Percentiles rank a stretch among this genome's conserved stretches.
These are phyloP conservation scores for Himalopsyche kuldschensis DNA, from an alignment of 2,888 invertebrate genomes.

Conservation along the genomic window DNA sequence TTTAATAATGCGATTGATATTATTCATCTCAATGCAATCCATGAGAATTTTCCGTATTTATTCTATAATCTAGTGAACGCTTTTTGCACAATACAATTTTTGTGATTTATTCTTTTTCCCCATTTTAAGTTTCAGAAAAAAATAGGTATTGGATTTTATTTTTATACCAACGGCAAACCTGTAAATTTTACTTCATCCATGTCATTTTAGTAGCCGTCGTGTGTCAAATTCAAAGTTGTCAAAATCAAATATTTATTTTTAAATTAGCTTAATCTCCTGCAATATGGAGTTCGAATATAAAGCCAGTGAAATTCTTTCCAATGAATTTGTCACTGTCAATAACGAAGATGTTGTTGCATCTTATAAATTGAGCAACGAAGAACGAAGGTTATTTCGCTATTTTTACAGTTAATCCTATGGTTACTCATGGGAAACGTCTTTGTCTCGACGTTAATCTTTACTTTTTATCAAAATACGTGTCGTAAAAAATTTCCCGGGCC, in stretches of 20 bases:
- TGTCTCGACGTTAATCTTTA: not conserved
- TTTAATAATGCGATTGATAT: too few species aligned
- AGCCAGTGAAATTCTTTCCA: slow-evolving; percentile 4
- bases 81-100: too few species aligned
- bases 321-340: slow-evolving; percentile 20
- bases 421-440: not conserved
- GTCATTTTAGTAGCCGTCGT: not conserved
- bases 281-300: slow-evolving; percentile 31
- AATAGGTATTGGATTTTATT: not conserved
- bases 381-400: slow-evolving; percentile 18
- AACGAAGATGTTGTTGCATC: slow-evolving; percentile 18
- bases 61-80: too few species aligned
- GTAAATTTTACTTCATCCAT: not conserved
- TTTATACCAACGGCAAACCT: not conserved
- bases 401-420: slow-evolving; percentile 4
- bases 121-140: too few species aligned
- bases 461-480: not conserved
- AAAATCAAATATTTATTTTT: slow-evolving; percentile 9
- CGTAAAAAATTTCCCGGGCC: not conserved
- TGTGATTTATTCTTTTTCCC: too few species aligned
- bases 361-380: slow-evolving; percentile 27
- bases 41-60: too few species aligned
- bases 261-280: not conserved
- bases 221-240: slow-evolving; percentile 4
- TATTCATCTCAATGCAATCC: too few species aligned